Evolutionary conservation across 2,888 invertebrate species (phyloP), one percentile per base, ranked within the genome.

Genomic region (Troides helena): DNA sequence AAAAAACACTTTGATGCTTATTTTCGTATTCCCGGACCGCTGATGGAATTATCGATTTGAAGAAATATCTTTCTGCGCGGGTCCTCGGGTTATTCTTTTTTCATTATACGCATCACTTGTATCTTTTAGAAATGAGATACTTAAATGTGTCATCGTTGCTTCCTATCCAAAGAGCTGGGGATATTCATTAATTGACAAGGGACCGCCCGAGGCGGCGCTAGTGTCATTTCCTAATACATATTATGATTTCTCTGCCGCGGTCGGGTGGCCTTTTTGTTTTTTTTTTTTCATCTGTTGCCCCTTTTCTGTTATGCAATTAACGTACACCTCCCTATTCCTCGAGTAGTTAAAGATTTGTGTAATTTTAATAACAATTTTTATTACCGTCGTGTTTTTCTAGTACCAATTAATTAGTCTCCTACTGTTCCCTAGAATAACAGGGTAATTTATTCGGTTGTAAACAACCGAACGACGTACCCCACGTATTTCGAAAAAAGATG

Each of bases 1-100:
- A 89, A 90, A 90, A 90, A 90, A 90, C 85, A 86, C 91, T 91
- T 92, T 91, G 91, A 91, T 86, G 90, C 87, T 90, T 91, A 92
- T 92, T 92, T 91, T 90, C 87, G 91, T 91, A 87, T 89, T 87
- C 86, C 81, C 74, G 81, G 78, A 80, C 83, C 83, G 91, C 82
- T 87, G 91, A 92, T 85, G 79, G 91, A 91, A 88, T 89, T 91
- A 92, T 90, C 85, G 89, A 88, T 92, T 90, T 88, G 87, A 87
- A 85, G 90, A 90, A 90, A 87, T 82, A 82, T 85, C 86, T 82
- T 81, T 85, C 80, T 87, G 89, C 87, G 89, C 88, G 86, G 84
- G 85, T 86, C 86, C 83, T 78, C 84, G 78, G 79, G 80, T 80
- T 83, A 81, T 75, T 72, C 18, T 76, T 84, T 85, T 88, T 87